A percentile compares a stretch with the other conserved stretches of the same genome.
These are phyloP conservation scores for Bombus sibiricus DNA, from an alignment of 1,140 invertebrate genomes.

Conservation along the genomic window DNA sequence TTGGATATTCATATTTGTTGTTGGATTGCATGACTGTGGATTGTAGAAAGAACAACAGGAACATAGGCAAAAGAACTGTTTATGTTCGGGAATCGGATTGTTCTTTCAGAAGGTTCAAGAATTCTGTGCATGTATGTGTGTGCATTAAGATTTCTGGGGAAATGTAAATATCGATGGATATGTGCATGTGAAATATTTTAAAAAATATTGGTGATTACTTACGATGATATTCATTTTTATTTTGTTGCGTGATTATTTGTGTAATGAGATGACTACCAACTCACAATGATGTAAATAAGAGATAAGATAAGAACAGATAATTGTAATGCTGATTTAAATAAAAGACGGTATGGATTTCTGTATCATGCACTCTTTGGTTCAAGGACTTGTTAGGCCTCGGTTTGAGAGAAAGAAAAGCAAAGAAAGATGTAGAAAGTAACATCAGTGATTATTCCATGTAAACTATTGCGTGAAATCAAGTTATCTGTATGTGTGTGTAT, in stretches of 20 bases:
- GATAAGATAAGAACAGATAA: neutral
- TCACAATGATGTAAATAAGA: neutral
- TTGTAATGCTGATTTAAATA: neutral
- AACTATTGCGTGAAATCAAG: conserved; percentile 35
- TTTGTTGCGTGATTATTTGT: neutral
- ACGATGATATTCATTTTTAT: neutral
- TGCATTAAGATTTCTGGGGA: neutral
- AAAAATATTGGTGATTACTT: neutral
- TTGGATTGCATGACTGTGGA: too few relatives aligned
- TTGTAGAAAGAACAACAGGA: too few relatives aligned
- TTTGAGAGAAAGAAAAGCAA: neutral
- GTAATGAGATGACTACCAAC: neutral
- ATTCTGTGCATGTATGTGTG: neutral
- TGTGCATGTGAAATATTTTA: neutral
- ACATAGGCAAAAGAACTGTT: neutral
- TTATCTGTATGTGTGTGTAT: neutral
- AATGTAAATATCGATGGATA: neutral
- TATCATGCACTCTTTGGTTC: neutral
- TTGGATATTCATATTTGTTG: neutral
- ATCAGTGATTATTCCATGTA: neutral
- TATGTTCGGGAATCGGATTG: neutral
- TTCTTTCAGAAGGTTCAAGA: neutral
- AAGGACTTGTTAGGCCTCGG: neutral
- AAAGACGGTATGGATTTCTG: neutral
- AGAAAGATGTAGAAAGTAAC: neutral